These are phyloP conservation scores for Laothoe populi DNA, from an alignment of 2,888 invertebrate genomes.

Conservation along the genomic window DNA sequence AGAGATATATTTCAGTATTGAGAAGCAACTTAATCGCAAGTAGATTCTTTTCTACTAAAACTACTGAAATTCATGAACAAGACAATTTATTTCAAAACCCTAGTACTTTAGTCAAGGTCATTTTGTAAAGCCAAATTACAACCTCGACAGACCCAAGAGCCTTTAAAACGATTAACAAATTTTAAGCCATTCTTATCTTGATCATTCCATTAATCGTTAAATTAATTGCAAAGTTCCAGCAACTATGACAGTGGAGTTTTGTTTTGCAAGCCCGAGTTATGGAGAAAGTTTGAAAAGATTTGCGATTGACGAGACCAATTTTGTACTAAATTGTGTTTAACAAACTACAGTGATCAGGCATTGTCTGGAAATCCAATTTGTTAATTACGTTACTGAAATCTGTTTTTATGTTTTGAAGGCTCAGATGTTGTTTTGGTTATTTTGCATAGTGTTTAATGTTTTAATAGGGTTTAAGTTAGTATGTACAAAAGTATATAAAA, in stretches of 20 bases:
- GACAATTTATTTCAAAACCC: neutral
- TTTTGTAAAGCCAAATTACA: conserved; percentile 36
- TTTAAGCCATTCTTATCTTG: conserved; percentile 41
- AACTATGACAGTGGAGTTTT: conserved; percentile 23
- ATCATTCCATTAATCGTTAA: conserved; percentile 44
- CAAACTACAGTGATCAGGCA: neutral
- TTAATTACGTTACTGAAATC: neutral
- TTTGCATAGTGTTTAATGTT: neutral
- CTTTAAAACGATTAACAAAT: conserved; percentile 47
- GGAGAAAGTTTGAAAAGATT: conserved; percentile 22
- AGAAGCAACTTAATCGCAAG: too few relatives aligned
- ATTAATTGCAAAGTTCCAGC: conserved; percentile 33
- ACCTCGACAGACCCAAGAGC: conserved; percentile 35
- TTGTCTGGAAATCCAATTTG: neutral
- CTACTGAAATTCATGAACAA: too few relatives aligned
- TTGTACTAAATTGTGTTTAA: conserved; percentile 10
- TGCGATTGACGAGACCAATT: conserved; percentile 9
- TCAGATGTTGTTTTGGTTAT: neutral
- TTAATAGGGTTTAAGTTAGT: neutral
- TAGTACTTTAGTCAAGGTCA: neutral
- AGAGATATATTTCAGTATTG: too few relatives aligned
- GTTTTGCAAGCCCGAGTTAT: conserved; percentile 14
- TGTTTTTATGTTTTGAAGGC: neutral
- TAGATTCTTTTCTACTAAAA: too few relatives aligned
- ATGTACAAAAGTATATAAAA: neutral